Percentiles rank a stretch among this genome's conserved stretches.
Evolutionary conservation across 2,113 vertebrate species (phyloP).

Genomic region (Osmerus mordax): DNA sequence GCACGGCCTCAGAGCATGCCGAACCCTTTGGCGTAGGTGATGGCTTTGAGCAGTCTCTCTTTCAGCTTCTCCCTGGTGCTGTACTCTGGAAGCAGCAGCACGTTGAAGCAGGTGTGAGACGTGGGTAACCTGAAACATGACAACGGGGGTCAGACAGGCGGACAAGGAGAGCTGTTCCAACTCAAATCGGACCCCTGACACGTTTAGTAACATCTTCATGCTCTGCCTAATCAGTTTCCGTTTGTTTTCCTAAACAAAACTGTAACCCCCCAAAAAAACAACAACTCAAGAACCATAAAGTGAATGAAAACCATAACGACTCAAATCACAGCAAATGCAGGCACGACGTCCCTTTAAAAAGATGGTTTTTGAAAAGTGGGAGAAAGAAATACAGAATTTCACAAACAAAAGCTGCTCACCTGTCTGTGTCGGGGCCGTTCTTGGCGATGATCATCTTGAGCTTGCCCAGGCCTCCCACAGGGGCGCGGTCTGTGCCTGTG

Average conservation of each 20-base stretch:
- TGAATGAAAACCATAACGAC: too few relatives aligned
- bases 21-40: slow-evolving; percentile 99
- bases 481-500: slow-evolving; percentile 95
- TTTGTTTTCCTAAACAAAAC: too few relatives aligned
- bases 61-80: slow-evolving; percentile 94
- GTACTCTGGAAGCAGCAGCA: slow-evolving; percentile 98
- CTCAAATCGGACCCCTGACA: too few relatives aligned
- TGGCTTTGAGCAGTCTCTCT: slow-evolving; percentile 99
- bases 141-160: not conserved
- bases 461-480: slow-evolving; percentile 96
- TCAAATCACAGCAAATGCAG: too few relatives aligned
- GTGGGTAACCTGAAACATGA: slow-evolving; percentile 87
- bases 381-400: too few relatives aligned
- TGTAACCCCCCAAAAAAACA: too few relatives aligned
- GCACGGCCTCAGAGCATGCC: slow-evolving; percentile 93
- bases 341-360: too few relatives aligned
- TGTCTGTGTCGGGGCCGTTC: slow-evolving; percentile 96
- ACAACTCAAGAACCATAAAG: too few relatives aligned
- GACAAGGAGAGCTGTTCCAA: not conserved
- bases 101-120: slow-evolving; percentile 99
- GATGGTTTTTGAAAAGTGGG: too few relatives aligned
- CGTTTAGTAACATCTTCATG: too few relatives aligned
- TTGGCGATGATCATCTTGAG: slow-evolving; percentile 99
- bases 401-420: slow-evolving; percentile 50
- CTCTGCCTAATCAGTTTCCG: too few relatives aligned